Percentiles rank a stretch among this genome's conserved stretches.
phyloP scores from a whole-genome alignment of 1,140 invertebrate species.

The Aphelinus certus region DNA sequence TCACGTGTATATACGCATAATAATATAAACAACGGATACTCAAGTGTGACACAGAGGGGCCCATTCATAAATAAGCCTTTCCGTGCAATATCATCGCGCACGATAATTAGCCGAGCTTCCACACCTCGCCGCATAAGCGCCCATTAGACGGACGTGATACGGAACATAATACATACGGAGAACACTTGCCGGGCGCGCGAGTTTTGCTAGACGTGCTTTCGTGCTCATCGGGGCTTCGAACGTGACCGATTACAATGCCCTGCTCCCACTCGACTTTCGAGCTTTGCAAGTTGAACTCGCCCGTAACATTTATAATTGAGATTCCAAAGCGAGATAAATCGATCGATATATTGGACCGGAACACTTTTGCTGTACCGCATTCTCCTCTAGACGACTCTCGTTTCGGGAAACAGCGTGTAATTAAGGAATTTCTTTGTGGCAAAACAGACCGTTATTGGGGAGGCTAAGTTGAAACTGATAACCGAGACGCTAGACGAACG shows the following conservation, averaged over 20 bases:
- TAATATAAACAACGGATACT: background rate
- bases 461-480: no score
- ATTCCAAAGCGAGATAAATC: no score
- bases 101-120: background rate
- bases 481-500: no score
- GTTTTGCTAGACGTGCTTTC: background rate
- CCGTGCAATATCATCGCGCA: conserved; percentile 2
- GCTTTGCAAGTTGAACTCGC: no score
- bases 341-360: no score
- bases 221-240: conserved; percentile 1
- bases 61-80: conserved; percentile 9
- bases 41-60: conserved; percentile 1
- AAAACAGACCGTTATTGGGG: no score
- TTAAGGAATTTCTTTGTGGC: no score
- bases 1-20: background rate
- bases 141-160: background rate
- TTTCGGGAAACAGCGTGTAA: no score
- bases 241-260: background rate
- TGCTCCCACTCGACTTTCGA: background rate
- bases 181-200: background rate
- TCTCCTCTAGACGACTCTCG: no score
- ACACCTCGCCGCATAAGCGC: no score
- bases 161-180: background rate
- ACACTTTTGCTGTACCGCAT: no score
- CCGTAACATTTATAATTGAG: no score